Base-by-base conservation (phyloP, 1,140 invertebrate genomes). In the Rhopalosiphum padi region DNA sequence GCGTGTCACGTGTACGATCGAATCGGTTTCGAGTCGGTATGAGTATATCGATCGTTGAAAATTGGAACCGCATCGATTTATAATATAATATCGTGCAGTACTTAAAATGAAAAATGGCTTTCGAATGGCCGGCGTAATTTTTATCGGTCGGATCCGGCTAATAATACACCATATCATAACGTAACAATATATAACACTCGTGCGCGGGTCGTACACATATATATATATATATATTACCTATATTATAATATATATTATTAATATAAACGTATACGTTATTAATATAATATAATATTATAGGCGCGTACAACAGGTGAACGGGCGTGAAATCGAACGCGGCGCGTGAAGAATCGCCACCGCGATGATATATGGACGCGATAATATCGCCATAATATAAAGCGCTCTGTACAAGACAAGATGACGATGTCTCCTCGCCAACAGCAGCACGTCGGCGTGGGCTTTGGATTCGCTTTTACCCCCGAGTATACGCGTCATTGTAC, bases 261-360 rank as follows among this genome's bases (percentile, higher is more conserved):
- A 87, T 22, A n/a, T 77, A n/a, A 77, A 77, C 18, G 30, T 68
- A 25, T 15, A 77, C 60, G 60, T 77, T 77, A 77, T 77, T n/a
- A 77, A 77, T 30, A 87, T 86, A 30, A 87, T 46, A 30, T 46
- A 15, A 21, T 48, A 51, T 23, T 53, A 89, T 53, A 51, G 15
- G n/a, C n/a, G 48, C 85, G 25, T 9, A 37, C 9, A n/a, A 51
- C 85, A 18, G 43, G 11, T 88, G 30, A 55, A 35, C 87, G n/a
- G n/a, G 87, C 51, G 87, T 89, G 87, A 89, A 89, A 89, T 89
- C 87, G 87, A 55, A 48, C 86, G 30, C n/a, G 48, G 43, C 48
- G 48, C 87, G 87, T 89, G 87, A 53, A 89, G 8, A 89, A 89
- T 89, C 87, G 48, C 7, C 35, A 2, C n/a, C 48, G 35, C 48